phyloP scores from a whole-genome alignment of 2,797 vertebrate species.

The Sebastes goodei region DNA sequence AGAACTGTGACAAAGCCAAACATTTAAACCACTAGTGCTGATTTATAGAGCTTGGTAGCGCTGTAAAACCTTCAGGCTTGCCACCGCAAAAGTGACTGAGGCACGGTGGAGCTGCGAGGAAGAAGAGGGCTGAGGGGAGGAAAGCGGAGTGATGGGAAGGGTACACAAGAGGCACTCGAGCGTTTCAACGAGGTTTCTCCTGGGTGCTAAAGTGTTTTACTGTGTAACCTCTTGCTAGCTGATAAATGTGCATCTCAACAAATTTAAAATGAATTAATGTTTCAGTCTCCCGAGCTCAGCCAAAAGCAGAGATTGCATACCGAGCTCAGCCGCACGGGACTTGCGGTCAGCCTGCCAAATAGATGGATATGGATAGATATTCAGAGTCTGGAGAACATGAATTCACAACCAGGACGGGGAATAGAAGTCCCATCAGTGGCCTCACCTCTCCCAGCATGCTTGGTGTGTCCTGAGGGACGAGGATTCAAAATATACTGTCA shows the following conservation, averaged over 20 bases:
- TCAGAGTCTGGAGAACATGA: slow-evolving; percentile 75
- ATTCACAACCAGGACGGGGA: slow-evolving; percentile 81
- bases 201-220: slow-evolving; percentile 53
- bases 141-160: slow-evolving; percentile 49
- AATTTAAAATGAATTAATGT: slow-evolving; percentile 65
- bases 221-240: slow-evolving; percentile 46
- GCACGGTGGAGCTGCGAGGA: slow-evolving; percentile 25
- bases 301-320: slow-evolving; percentile 59
- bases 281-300: slow-evolving; percentile 52
- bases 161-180: slow-evolving; percentile 51
- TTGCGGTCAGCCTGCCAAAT: slow-evolving; percentile 63
- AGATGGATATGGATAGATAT: slow-evolving; percentile 77
- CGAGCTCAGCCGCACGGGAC: slow-evolving; percentile 67
- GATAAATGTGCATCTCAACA: slow-evolving; percentile 66
- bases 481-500: slow-evolving; percentile 78
- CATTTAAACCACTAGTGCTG: slow-evolving; percentile 71
- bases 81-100: slow-evolving; percentile 57
- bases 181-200: slow-evolving; percentile 51
- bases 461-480: slow-evolving; percentile 71
- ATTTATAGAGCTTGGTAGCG: slow-evolving; percentile 74
- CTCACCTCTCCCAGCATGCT: slow-evolving; percentile 82
- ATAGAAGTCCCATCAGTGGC: slow-evolving; percentile 79
- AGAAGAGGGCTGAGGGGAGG: slow-evolving; percentile 3
- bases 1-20: slow-evolving; percentile 80
- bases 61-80: slow-evolving; percentile 70